Base-by-base conservation (phyloP, 2,888 invertebrate species). In the Cosmorhoe ocellata region DNA sequence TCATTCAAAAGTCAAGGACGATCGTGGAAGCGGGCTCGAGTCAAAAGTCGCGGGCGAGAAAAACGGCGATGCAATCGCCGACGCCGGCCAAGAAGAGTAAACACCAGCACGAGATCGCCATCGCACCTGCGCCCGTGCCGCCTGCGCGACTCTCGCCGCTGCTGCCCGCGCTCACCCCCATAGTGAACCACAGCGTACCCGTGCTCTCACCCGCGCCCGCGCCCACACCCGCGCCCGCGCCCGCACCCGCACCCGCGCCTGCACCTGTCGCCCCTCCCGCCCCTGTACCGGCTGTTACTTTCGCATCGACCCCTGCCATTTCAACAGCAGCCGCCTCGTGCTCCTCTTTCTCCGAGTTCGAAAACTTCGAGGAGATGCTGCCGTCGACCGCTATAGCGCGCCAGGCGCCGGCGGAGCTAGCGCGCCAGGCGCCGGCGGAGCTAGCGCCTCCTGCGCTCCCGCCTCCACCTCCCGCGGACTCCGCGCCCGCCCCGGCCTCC, bases 321-420 rank as follows among this genome's bases (percentile, higher is more conserved):
- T 71, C 14, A 67, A 18, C 75, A 12, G 65, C 78, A 3, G 59
- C 70, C 3, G 56, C 74, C 13, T 66, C 79, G 3, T 61, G 73
- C 8, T 59, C 75, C 18, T 50, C 69, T 6, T 83, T 75, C 56
- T 44, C 78, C 0, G 85, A 84, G 18, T 76, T 86, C 40, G 87
- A 90, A 1, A 87, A 90, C 56, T 76, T 89, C 42, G 90, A 90
- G 60, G 90, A 90, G 53, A 63, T 91, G 37, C 66, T 91, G 38
- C 90, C 90, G 0, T 85, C 90, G 11, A 89, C 90, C 3, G 84
- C 90, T 1, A 90, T 90, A 30, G 81, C 74, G 27, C 78, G 84
- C 1, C 81, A 85, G 51, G 64, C 65, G 12, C 82, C 81, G 37
- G 67, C 69, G 8, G 54, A 54, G 2, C 47, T 49, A 9, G 31